Conservation (phyloP, 2,797 vertebrate genomes). For the Chloroceryle inda region DNA sequence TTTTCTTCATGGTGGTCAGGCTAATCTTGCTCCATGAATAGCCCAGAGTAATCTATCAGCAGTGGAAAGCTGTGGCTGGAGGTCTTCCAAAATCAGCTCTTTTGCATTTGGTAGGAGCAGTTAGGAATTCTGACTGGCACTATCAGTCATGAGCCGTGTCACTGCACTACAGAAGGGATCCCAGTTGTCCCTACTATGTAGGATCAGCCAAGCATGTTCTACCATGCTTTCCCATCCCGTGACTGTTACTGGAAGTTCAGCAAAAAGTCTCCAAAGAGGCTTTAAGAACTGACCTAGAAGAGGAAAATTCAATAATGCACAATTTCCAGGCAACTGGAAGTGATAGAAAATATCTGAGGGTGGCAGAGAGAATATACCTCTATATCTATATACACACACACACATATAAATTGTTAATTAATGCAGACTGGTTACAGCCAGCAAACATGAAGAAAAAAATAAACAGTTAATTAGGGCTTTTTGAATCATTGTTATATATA, state of each 20-base stretch:
- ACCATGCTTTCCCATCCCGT: neutral
- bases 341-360: slow-evolving; percentile 71
- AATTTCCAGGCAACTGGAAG: slow-evolving; percentile 67
- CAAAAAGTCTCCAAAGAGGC: slow-evolving; percentile 41
- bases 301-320: slow-evolving; percentile 58
- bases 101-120: slow-evolving; percentile 76
- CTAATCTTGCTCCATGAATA: slow-evolving; percentile 79
- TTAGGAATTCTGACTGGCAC: slow-evolving; percentile 82
- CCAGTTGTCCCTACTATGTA: slow-evolving; percentile 49
- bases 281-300: slow-evolving; percentile 35
- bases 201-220: slow-evolving; percentile 49
- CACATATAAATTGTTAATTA: slow-evolving; percentile 82
- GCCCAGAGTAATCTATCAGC: slow-evolving; percentile 79
- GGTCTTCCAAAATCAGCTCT: slow-evolving; percentile 78
- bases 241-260: slow-evolving; percentile 25
- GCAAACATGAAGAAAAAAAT: slow-evolving; percentile 83
- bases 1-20: slow-evolving; percentile 74
- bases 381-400: slow-evolving; percentile 63
- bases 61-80: slow-evolving; percentile 79
- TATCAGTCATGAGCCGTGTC: slow-evolving; percentile 72
- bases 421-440: slow-evolving; percentile 83
- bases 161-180: neutral
- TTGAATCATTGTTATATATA: slow-evolving; percentile 97
- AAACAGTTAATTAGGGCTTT: slow-evolving; percentile 98
- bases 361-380: slow-evolving; percentile 34